A percentile compares a stretch with the other conserved stretches of the same genome.
phyloP scores from a whole-genome alignment of 2,797 vertebrate genomes.

The Pangasius macronema region DNA sequence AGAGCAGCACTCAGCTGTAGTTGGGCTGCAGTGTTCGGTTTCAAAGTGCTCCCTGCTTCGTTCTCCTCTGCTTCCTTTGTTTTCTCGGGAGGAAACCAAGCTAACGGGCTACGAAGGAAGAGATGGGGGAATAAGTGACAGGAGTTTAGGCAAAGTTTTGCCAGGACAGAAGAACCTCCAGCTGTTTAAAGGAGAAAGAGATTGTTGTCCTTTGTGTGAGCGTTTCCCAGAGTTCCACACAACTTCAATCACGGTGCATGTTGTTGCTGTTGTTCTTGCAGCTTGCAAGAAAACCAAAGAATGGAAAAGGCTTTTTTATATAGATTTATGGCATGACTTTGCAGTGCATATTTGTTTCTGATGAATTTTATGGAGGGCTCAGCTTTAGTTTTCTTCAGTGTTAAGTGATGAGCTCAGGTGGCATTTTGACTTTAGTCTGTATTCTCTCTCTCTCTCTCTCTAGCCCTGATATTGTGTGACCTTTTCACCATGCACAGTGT shows the following conservation, averaged over 20 bases:
- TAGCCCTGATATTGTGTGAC: not conserved
- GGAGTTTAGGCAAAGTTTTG: conserved; percentile 40
- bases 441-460: conserved; percentile 6
- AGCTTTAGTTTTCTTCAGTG: not conserved
- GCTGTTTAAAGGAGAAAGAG: conserved; percentile 38
- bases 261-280: conserved; percentile 4
- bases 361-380: not conserved
- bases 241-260: conserved; percentile 7
- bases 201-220: conserved; percentile 36
- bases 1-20: conserved; percentile 42
- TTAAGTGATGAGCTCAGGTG: conserved; percentile 22
- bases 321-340: not conserved
- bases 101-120: conserved; percentile 23
- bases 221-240: not conserved
- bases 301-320: not conserved
- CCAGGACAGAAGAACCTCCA: conserved; percentile 36
- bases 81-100: conserved; percentile 43
- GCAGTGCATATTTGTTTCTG: not conserved
- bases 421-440: conserved; percentile 20
- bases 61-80: conserved; percentile 53
- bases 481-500: conserved; percentile 21
- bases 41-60: conserved; percentile 36
- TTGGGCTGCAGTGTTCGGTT: conserved; percentile 38
- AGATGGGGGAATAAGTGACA: conserved; percentile 35
- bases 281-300: not conserved